Evolutionary conservation across 2,888 invertebrate genomes (phyloP).

Genomic region (Rhimphoctona megacephalus): DNA sequence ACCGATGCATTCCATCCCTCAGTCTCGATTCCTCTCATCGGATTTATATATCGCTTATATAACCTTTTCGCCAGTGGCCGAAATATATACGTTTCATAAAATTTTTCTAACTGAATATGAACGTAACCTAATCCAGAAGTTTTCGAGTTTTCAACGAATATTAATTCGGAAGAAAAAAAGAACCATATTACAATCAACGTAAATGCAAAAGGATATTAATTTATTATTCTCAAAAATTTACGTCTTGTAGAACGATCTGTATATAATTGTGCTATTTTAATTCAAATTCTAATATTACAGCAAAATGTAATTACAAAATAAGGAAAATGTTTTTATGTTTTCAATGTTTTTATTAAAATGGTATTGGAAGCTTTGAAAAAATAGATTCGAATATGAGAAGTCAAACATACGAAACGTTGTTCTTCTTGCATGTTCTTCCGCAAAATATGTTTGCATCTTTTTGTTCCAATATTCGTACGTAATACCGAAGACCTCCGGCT

Average conservation of each 20-base stretch:
- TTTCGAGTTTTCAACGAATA: not conserved
- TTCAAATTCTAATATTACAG: not conserved
- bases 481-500: conserved; percentile 63
- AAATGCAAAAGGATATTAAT: too few species aligned
- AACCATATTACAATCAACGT: too few species aligned
- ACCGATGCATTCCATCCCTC: conserved; percentile 70
- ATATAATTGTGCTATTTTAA: not conserved
- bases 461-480: conserved; percentile 37
- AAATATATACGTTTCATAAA: conserved; percentile 18
- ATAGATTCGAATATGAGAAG: not conserved
- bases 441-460: conserved; percentile 16
- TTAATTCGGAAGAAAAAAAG: not conserved
- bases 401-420: not conserved
- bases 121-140: not conserved
- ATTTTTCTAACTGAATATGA: conserved; percentile 25
- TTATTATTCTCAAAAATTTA: too few species aligned
- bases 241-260: too few species aligned
- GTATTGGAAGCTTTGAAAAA: not conserved
- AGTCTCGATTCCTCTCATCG: conserved; percentile 72
- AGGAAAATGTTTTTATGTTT: not conserved
- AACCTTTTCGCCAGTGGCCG: conserved; percentile 72
- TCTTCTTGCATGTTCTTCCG: not conserved
- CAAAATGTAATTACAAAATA: not conserved
- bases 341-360: not conserved
- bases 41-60: conserved; percentile 79